Evolutionary conservation across 2,797 vertebrate genomes (phyloP).

Genomic region (Eulemur mongoz): DNA sequence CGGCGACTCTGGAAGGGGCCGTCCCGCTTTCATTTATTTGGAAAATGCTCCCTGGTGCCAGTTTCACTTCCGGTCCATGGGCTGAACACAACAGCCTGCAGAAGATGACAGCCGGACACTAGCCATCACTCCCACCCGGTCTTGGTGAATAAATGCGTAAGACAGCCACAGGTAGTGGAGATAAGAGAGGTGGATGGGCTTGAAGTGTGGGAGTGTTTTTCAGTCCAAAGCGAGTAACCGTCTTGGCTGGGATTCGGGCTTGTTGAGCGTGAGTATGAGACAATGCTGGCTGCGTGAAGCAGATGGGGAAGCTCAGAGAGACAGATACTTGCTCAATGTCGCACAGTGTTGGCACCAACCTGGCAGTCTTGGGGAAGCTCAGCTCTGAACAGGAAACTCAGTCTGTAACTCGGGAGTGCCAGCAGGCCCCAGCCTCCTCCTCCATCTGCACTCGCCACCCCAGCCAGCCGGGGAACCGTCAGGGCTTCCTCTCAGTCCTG

Average conservation of each 20-base stretch:
- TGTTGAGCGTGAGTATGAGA: neutral
- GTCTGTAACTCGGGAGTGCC: neutral
- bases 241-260: neutral
- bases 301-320: neutral
- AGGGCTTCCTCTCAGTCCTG: neutral
- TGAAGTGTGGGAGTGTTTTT: neutral
- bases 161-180: neutral
- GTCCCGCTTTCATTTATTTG: neutral
- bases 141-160: neutral
- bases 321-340: neutral
- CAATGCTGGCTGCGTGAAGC: neutral
- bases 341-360: neutral
- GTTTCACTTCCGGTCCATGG: neutral
- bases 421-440: neutral
- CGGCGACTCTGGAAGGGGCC: neutral
- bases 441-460: neutral
- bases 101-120: too few relatives aligned
- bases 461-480: neutral
- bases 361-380: neutral
- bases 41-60: neutral
- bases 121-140: neutral
- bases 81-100: fast-evolving
- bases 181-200: neutral
- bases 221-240: neutral
- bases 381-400: neutral